Conservation (phyloP, 2,797 vertebrate genomes). For the Mormyrops attenuatus region DNA sequence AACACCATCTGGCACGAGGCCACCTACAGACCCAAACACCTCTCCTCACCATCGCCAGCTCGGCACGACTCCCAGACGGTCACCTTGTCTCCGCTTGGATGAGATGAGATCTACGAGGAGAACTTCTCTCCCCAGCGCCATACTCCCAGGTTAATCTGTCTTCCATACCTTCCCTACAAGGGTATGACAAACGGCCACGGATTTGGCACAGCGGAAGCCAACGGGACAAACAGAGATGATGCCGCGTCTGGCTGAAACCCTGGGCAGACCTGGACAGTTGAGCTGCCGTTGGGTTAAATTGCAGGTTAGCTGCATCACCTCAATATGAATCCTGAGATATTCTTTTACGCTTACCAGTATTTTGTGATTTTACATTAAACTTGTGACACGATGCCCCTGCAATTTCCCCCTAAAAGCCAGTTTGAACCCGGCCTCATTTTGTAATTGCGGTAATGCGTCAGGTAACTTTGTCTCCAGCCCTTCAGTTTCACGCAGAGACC, state of each 20-base stretch:
- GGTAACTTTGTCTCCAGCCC: background rate
- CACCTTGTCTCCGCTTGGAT: background rate
- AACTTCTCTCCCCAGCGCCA: background rate
- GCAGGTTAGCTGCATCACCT: background rate
- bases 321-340: background rate
- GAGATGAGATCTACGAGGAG: conserved; percentile 2
- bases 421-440: background rate
- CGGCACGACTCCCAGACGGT: background rate
- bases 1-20: conserved; percentile 23
- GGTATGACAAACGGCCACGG: conserved; percentile 39
- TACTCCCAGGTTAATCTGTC: conserved; percentile 24
- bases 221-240: background rate
- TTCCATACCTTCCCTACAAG: conserved; percentile 26
- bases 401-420: background rate
- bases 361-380: background rate
- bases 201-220: background rate
- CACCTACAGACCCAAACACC: conserved; percentile 26
- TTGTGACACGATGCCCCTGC: background rate
- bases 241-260: background rate
- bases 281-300: background rate
- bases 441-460: background rate
- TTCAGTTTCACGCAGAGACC: background rate
- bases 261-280: background rate
- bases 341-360: background rate
- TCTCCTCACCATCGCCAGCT: conserved; percentile 20